These are phyloP conservation scores for Leptinotarsa rubiginosa DNA, from an alignment of 2,888 invertebrate species.

Conservation along the genomic window DNA sequence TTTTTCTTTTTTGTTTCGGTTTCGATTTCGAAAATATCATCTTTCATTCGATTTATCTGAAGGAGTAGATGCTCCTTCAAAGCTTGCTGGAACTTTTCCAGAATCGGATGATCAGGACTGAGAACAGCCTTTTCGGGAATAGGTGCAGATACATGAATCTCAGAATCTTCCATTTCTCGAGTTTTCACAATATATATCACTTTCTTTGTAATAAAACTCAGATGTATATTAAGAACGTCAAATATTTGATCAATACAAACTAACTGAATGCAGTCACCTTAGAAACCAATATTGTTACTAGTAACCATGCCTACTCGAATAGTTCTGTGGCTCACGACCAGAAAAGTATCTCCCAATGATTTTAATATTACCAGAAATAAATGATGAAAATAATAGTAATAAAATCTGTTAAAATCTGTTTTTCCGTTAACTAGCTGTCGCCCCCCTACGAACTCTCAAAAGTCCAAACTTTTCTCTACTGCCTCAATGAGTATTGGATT, in stretches of 20 bases:
- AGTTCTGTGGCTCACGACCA: not conserved
- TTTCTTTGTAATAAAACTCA: not conserved
- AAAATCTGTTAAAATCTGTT: too few species aligned
- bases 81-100: slow-evolving; percentile 56
- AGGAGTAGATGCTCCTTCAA: slow-evolving; percentile 54
- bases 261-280: not conserved
- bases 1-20: slow-evolving; percentile 67
- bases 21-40: slow-evolving; percentile 75
- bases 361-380: too few species aligned
- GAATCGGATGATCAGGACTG: slow-evolving; percentile 56
- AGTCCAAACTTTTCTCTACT: too few species aligned
- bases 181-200: not conserved
- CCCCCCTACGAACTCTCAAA: too few species aligned
- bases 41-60: slow-evolving; percentile 73
- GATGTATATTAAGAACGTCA: not conserved
- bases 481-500: too few species aligned
- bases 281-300: not conserved
- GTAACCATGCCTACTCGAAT: not conserved
- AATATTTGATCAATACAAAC: slow-evolving; percentile 21
- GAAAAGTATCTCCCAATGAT: too few species aligned
- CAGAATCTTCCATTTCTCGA: slow-evolving; percentile 22
- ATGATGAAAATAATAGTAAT: too few species aligned
- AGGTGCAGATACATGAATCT: slow-evolving; percentile 1
- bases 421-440: too few species aligned
- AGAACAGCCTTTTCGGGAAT: slow-evolving; percentile 43